Evolutionary conservation across 2,797 vertebrate species (phyloP), one percentile per base, ranked within the genome.

Genomic region (Amphiprion clarkii): DNA sequence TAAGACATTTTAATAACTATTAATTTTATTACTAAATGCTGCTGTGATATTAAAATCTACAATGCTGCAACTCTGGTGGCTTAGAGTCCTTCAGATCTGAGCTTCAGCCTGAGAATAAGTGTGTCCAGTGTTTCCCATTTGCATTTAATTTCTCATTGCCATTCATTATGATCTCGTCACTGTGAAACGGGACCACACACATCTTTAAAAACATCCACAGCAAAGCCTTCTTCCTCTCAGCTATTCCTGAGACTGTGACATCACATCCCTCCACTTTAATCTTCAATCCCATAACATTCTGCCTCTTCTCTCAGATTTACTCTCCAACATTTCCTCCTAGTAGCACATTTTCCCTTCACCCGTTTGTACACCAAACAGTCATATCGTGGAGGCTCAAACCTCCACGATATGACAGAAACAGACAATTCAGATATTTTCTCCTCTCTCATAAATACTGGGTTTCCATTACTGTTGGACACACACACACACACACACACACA

Each of bases 401-500:
- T 77, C 75, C 63, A 10, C 7, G 33, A 36, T 36, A 69, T 16
- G 76, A 85, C 84, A 89, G 78, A 89, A 86, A 67, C 74, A 87
- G 84, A 89, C 80, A 76, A 78, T 84, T 84, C 70, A 89, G 86
- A 87, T 87, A 82, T 78, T 78, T 88, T 88, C 83, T 89, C 58
- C 76, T 79, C 64, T 87, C 84, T 90, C 78, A 89, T 91, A 93
- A 93, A 94, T 93, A 88, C 84, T 86, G 85, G 88, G 88, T 94
- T 95, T 93, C 93, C 91, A 93, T 94, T 93, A 88, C 90, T 87
- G 77, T 68, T 88, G 71, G 82, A 91, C 7, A 70, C 69, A 58
- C 82, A 65, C 64, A 80, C 86, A 79, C 71, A 67, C 27, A 79
- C 60, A 62, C 75, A 78, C 52, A 67, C 72, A 80, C 78, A 83